Base-by-base conservation (phyloP, 2,888 invertebrate species). In the Parnassius mnemosyne region DNA sequence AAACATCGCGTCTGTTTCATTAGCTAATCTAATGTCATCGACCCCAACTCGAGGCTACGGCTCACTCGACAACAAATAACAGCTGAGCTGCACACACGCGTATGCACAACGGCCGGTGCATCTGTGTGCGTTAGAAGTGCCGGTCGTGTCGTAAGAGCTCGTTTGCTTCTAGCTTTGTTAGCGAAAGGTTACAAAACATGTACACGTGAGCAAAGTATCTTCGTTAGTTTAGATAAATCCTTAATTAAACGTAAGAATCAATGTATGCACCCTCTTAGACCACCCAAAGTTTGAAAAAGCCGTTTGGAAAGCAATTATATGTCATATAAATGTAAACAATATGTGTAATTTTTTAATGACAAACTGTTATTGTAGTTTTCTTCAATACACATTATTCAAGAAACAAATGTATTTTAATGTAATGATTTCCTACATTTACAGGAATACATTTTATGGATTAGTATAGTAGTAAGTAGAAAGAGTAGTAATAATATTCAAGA, bases 21-120 rank as follows among this genome's bases (percentile, higher is more conserved):
- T 70, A 51, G 87, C 87, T 83, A 46, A 83, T 84, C 1, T 25
- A 62, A 71, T 81, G 83, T 87, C 87, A 76, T 78, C 78, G 84
- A 85, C 83, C 88, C 75, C 71, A 65, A 69, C 65, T 72, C 80
- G 83, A 83, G 85, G 84, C 84, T 86, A 80, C 78, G 66, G 78
- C 76, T 79, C 80, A 78, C 75, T 73, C 70, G 73, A 80, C 83
- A 78, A 80, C 81, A 80, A 79, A 80, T 77, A 84, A 81, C 88
- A 85, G 87, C 86, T 85, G 85, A 85, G 84, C 71, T 76, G 73
- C 79, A 77, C 76, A 70, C 77, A 73, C 72, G 70, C 75, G 73
- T 70, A 68, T 65, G 60, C 66, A 65, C 65, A 59, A 63, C 53
- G 16, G 52, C 55, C 47, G 7, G 43, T 49, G 34, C 47, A 43